Evolutionary conservation across 2,797 vertebrate species (phyloP).

Genomic region (Sebastes oblongus): DNA sequence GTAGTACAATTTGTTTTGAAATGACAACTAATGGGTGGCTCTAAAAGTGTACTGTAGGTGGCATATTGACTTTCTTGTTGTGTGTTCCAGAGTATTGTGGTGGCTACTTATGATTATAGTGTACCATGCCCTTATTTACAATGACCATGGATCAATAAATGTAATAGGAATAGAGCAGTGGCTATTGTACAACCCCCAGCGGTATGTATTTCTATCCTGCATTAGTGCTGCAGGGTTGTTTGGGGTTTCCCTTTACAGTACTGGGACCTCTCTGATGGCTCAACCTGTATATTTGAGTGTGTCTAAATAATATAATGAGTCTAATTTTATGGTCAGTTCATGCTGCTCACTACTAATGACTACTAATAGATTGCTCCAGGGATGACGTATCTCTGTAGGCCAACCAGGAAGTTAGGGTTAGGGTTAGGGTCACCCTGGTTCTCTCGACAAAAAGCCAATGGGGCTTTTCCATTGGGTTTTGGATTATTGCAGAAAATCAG

Average conservation of each 20-base stretch:
- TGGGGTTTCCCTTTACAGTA: background rate
- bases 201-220: background rate
- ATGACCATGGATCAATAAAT: slow-evolving; percentile 6
- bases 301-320: background rate
- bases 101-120: background rate
- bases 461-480: no score
- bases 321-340: background rate
- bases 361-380: background rate
- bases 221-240: background rate
- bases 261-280: background rate
- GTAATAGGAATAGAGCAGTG: background rate
- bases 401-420: no score
- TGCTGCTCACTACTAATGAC: background rate
- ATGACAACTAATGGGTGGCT: background rate
- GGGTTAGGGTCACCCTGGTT: no score
- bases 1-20: background rate
- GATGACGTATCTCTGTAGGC: no score
- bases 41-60: background rate
- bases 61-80: background rate
- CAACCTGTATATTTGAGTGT: background rate
- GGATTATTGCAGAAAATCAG: no score
- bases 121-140: background rate
- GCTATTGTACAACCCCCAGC: background rate
- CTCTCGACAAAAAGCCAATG: no score
- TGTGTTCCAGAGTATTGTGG: background rate